phyloP scores from a whole-genome alignment of 2,113 vertebrate species.

The Perognathus longimembris region DNA sequence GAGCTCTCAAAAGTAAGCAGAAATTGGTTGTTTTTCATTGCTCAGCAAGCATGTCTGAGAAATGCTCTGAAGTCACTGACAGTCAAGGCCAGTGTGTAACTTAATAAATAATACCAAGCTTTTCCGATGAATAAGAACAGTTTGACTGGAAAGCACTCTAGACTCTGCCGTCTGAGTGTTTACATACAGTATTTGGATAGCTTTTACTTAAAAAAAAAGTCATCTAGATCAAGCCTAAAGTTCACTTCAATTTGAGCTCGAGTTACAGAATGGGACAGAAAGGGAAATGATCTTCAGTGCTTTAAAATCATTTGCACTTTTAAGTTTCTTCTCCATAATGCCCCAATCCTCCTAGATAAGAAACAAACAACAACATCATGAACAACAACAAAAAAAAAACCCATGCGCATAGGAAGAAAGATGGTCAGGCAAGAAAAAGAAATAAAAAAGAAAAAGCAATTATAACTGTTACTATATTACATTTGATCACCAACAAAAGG shows the following conservation, averaged over 20 bases:
- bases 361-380: too few relatives aligned
- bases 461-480: too few relatives aligned
- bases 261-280: constrained; percentile 24
- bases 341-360: too few relatives aligned
- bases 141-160: not conserved
- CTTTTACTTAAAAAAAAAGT: not conserved
- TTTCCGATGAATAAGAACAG: not conserved
- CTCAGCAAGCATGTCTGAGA: not conserved
- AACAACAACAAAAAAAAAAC: too few relatives aligned
- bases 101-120: constrained; percentile 24
- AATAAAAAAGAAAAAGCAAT: not conserved
- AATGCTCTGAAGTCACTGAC: not conserved
- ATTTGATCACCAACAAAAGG: too few relatives aligned
- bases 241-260: constrained; percentile 23
- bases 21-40: not conserved
- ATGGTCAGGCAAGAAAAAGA: not conserved
- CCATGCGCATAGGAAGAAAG: not conserved
- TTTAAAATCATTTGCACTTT: not conserved
- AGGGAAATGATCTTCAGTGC: not conserved
- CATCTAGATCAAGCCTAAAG: not conserved
- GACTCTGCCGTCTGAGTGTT: not conserved
- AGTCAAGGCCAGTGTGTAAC: not conserved
- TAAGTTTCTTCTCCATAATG: too few relatives aligned
- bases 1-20: not conserved
- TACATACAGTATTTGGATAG: not conserved